Conservation (phyloP, 1,140 invertebrate genomes). For the Lycorma delicatula region DNA sequence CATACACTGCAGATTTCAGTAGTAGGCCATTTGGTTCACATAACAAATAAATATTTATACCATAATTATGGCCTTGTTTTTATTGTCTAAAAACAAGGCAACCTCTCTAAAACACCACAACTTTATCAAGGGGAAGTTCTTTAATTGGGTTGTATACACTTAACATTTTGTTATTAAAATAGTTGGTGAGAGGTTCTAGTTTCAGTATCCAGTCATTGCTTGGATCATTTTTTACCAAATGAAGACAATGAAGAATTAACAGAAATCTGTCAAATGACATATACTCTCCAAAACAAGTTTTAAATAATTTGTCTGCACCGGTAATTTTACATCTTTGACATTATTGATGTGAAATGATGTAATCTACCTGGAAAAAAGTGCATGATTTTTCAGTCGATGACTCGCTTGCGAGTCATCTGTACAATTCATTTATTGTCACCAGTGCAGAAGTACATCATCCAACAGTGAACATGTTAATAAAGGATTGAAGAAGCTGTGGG, state of each 20-base stretch:
- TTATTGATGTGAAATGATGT: too few species aligned
- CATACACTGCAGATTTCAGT: constrained; percentile 13
- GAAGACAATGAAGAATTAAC: neutral
- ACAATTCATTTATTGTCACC: too few species aligned
- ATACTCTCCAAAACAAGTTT: neutral
- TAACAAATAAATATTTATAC: constrained; percentile 33
- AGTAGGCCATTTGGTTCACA: constrained; percentile 18
- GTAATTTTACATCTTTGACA: constrained; percentile 9
- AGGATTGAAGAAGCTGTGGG: too few species aligned
- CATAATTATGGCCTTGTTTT: constrained; percentile 33
- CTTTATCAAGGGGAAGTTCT: constrained; percentile 28
- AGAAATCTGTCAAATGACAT: constrained; percentile 14
- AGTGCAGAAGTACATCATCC: too few species aligned
- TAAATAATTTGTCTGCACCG: constrained; percentile 12
- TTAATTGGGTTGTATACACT: constrained; percentile 13
- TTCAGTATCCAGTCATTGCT: neutral
- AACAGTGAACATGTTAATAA: too few species aligned
- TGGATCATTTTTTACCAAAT: neutral
- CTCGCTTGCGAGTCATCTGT: too few species aligned
- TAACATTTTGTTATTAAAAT: constrained; percentile 7
- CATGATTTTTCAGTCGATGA: too few species aligned
- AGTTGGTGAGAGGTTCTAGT: neutral
- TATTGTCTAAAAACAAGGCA: constrained; percentile 31
- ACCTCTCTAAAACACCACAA: constrained; percentile 31
- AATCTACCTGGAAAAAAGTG: too few species aligned